Conservation (phyloP, 1,140 invertebrate genomes). For the Galleria mellonella region DNA sequence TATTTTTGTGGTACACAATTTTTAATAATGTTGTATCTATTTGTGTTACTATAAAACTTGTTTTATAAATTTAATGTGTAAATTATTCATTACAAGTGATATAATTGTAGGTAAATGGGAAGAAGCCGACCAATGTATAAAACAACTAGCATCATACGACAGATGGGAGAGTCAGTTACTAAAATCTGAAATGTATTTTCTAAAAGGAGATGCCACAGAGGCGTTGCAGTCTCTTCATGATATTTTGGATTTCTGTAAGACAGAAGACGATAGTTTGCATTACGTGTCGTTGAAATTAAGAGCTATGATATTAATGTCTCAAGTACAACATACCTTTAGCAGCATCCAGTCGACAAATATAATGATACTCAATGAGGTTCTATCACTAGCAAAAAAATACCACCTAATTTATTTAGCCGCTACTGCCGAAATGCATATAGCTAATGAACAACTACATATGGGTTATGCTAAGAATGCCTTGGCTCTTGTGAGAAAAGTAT, state of each 20-base stretch:
- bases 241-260: conserved; percentile 72
- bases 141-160: conserved; percentile 83
- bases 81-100: no score
- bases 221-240: conserved; percentile 77
- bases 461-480: conserved; percentile 84
- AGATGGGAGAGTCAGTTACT: conserved; percentile 80
- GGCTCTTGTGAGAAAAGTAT: conserved; percentile 79
- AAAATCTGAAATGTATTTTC: conserved; percentile 80
- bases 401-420: conserved; percentile 85
- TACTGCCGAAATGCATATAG: conserved; percentile 85
- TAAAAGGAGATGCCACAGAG: conserved; percentile 79
- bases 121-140: conserved; percentile 83
- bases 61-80: no score
- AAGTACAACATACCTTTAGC: conserved; percentile 78
- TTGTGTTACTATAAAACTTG: no score
- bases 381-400: conserved; percentile 81
- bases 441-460: conserved; percentile 83
- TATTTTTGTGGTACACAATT: no score
- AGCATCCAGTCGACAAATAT: conserved; percentile 74
- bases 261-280: conserved; percentile 68
- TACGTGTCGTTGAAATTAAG: conserved; percentile 78
- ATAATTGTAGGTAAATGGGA: conserved; percentile 80
- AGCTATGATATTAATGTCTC: conserved; percentile 82
- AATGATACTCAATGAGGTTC: conserved; percentile 80
- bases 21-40: no score